A percentile compares a stretch with the other conserved stretches of the same genome.
Conservation (phyloP, 1,140 invertebrate genomes). For the Druon quercuslanigerum region DNA sequence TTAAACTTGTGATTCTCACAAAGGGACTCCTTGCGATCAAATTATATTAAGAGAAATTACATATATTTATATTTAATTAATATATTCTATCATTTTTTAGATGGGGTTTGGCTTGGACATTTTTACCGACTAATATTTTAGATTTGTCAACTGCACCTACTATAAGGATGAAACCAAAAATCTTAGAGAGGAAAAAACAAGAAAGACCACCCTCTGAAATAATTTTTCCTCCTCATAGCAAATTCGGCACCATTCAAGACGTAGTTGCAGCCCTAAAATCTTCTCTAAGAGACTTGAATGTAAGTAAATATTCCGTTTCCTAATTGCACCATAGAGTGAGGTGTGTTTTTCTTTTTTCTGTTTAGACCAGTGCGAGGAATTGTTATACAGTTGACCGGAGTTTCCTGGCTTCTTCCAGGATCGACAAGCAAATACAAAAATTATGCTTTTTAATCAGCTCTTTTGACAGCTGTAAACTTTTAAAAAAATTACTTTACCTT, state of each 20-base stretch:
- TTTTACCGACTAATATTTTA: slow-evolving; percentile 69
- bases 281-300: slow-evolving; percentile 69
- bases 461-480: too few relatives aligned
- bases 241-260: slow-evolving; percentile 67
- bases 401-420: too few relatives aligned
- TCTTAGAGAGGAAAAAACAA: slow-evolving; percentile 49
- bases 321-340: neutral
- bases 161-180: slow-evolving; percentile 62
- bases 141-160: slow-evolving; percentile 72
- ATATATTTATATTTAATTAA: slow-evolving; percentile 17
- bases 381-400: too few relatives aligned
- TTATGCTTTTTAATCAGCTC: too few relatives aligned
- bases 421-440: too few relatives aligned
- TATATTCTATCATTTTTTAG: slow-evolving; percentile 60
- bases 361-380: too few relatives aligned
- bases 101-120: slow-evolving; percentile 87
- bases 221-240: slow-evolving; percentile 60
- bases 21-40: too few relatives aligned
- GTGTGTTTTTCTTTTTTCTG: too few relatives aligned
- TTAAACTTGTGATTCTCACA: too few relatives aligned
- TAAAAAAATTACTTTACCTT: too few relatives aligned
- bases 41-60: neutral
- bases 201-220: slow-evolving; percentile 66
- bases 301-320: slow-evolving; percentile 52
- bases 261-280: slow-evolving; percentile 62